Conservation (phyloP, 2,113 vertebrate genomes). For the Cyanocitta stelleri region DNA sequence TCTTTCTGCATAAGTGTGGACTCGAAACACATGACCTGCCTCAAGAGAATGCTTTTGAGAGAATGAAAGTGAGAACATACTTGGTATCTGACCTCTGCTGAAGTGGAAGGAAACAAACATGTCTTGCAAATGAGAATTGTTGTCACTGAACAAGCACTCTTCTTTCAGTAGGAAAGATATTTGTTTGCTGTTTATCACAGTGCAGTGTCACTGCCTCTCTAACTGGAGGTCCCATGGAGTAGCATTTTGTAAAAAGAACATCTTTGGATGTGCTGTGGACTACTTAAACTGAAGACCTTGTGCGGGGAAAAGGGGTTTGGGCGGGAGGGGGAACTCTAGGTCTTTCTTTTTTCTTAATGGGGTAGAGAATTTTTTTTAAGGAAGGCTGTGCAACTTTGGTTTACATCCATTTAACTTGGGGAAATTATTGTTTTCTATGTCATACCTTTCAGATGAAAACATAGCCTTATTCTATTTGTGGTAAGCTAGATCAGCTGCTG, state of each 20-base stretch:
- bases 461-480: constrained; percentile 37
- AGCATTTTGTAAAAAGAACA: constrained; percentile 68
- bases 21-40: constrained; percentile 75
- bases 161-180: constrained; percentile 59
- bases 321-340: constrained; percentile 55
- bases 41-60: constrained; percentile 72
- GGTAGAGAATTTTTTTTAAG: background rate
- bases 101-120: constrained; percentile 62
- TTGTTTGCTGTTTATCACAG: constrained; percentile 58
- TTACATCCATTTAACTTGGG: constrained; percentile 67
- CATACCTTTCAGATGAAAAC: constrained; percentile 55
- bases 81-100: constrained; percentile 54
- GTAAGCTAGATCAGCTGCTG: constrained; percentile 48
- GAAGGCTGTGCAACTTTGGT: background rate
- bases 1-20: constrained; percentile 76
- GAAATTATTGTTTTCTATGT: constrained; percentile 50
- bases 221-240: constrained; percentile 75
- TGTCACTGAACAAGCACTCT: constrained; percentile 51
- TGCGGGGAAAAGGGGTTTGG: constrained; percentile 2
- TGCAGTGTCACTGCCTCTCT: constrained; percentile 55
- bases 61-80: constrained; percentile 45
- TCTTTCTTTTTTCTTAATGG: background rate
- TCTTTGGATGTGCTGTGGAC: constrained; percentile 84
- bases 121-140: constrained; percentile 56
- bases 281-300: constrained; percentile 69